Evolutionary conservation across 2,113 vertebrate species (phyloP), one percentile per base, ranked within the genome.

Genomic region (Lycaon pictus): DNA sequence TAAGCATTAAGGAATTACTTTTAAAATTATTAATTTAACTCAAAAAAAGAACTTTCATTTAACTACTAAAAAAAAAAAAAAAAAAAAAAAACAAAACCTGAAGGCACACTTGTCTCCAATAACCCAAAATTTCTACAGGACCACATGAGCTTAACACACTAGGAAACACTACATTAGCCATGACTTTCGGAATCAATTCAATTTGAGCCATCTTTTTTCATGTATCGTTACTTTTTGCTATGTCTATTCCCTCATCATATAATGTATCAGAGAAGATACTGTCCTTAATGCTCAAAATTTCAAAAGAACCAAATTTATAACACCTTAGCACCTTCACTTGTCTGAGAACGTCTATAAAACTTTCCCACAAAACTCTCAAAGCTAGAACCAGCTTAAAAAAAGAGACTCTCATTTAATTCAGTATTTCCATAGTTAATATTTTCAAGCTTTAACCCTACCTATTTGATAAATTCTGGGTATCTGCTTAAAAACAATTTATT

Each of bases 301-400:
- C 11, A 83, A 10, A 4, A 74, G 53, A 48, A 77, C 7, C 23
- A 91, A 62, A 81, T 71, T 86, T 27, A 22, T 48, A 94, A 43
- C 5, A 94, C 35, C 29, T 35, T 76, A 88, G 3, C 19, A 92
- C 77, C 77, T 71, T 96, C 37, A 92, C 62, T 94, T 96, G 29
- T 11, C 43, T 29, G 0, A 94, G 17, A 84, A 65, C 2, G 10
- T 88, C n/a, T 63, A 67, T 2, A 93, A 72, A 16, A 16, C 1
- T 58, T 85, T 51, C 11, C 29, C 32, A 62, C 0, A 53, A 88
- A 84, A 84, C 10, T 8, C 0, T 25, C 15, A 87, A 19, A 58
- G 10, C 32, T 74, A 9, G 11, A 67, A 67, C 4, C 37, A 67
- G 11, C 19, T 65, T 71, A 72, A 88, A 80, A 80, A 53, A 12